Percentiles rank a stretch among this genome's conserved stretches.
These are phyloP conservation scores for Brachynemurus nebulosus DNA, from an alignment of 2,888 invertebrate species.

Conservation along the genomic window DNA sequence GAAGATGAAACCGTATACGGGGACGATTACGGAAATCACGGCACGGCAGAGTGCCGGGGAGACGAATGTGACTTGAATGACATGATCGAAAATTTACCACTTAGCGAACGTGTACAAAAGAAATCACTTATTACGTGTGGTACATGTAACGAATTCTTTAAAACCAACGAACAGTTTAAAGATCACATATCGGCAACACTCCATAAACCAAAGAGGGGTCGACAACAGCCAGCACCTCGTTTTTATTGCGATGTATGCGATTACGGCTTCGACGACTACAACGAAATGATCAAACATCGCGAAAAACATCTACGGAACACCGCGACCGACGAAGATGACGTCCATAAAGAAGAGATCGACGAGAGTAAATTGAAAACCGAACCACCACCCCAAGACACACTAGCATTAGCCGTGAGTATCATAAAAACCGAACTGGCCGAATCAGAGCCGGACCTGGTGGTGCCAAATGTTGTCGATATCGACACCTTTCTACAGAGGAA, in stretches of 20 bases:
- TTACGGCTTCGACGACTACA: slow-evolving; percentile 15
- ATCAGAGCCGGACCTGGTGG: too few species aligned
- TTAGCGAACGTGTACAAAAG: slow-evolving; percentile 1
- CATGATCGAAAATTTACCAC: slow-evolving; percentile 1
- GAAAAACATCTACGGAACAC: background rate
- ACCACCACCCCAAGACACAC: background rate
- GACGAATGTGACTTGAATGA: too few species aligned
- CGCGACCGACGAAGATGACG: background rate
- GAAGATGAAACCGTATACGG: too few species aligned
- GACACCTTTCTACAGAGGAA: too few species aligned
- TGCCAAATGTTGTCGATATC: too few species aligned
- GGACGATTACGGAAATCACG: too few species aligned
- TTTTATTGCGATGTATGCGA: slow-evolving; percentile 18
- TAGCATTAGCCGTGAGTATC: background rate
- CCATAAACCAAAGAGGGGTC: slow-evolving; percentile 4
- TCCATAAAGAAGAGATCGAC: background rate
- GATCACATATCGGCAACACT: slow-evolving; percentile 16
- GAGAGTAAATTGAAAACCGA: background rate
- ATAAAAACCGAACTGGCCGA: background rate
- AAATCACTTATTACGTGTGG: slow-evolving; percentile 4
- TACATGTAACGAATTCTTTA: slow-evolving; percentile 12
- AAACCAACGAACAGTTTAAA: slow-evolving; percentile 16
- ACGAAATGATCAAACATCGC: slow-evolving; percentile 16
- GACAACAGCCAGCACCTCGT: background rate
- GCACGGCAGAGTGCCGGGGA: too few species aligned